These are phyloP conservation scores for Lithophane ornitopus DNA, from an alignment of 2,888 invertebrate species.

Conservation along the genomic window DNA sequence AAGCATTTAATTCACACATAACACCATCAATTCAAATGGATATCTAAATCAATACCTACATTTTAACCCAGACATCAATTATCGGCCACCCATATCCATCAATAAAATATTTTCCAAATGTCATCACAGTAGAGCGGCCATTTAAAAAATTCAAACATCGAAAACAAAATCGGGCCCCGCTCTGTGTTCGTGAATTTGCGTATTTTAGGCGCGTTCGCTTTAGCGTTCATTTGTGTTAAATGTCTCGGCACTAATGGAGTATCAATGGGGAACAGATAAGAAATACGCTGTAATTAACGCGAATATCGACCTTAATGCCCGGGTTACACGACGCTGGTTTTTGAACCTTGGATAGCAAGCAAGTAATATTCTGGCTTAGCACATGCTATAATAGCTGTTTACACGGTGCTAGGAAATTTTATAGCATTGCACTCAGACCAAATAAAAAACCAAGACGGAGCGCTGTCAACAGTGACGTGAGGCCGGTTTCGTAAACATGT, in stretches of 20 bases:
- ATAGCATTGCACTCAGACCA: too few relatives aligned
- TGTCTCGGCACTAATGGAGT: slow-evolving; percentile 76
- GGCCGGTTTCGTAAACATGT: too few relatives aligned
- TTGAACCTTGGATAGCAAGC: not conserved
- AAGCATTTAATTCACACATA: not conserved
- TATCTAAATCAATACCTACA: slow-evolving; percentile 41
- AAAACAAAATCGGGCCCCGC: slow-evolving; percentile 62
- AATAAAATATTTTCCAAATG: slow-evolving; percentile 63
- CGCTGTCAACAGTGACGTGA: too few relatives aligned
- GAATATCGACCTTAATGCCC: slow-evolving; percentile 53
- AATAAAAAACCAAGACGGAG: too few relatives aligned
- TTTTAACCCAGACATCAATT: slow-evolving; percentile 44
- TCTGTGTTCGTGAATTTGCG: slow-evolving; percentile 65
- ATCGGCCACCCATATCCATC: slow-evolving; percentile 46
- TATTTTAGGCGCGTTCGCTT: slow-evolving; percentile 65
- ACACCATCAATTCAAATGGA: slow-evolving; percentile 23
- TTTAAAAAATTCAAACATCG: slow-evolving; percentile 65
- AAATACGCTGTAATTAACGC: slow-evolving; percentile 75
- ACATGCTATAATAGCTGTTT: not conserved
- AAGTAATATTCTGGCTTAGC: not conserved
- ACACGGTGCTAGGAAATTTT: not conserved
- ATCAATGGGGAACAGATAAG: slow-evolving; percentile 77
- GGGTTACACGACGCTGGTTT: not conserved
- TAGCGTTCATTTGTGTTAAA: slow-evolving; percentile 73
- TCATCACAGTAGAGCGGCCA: slow-evolving; percentile 52